Percentiles rank a stretch among this genome's conserved stretches.
Evolutionary conservation across 1,140 invertebrate genomes (phyloP).

Genomic region (Diorhabda sublineata): DNA sequence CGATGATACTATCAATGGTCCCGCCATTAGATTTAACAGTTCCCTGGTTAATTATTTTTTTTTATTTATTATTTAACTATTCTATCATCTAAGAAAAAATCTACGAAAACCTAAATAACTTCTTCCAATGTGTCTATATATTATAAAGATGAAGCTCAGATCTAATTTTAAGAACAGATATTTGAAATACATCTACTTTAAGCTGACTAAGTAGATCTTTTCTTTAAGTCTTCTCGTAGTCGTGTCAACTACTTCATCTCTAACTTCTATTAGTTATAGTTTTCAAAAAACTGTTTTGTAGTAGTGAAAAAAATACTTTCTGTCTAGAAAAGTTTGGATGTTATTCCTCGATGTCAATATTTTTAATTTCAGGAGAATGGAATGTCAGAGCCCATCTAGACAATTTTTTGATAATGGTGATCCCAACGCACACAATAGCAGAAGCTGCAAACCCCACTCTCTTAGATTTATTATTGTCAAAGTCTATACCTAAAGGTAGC

Average conservation of each 20-base stretch:
- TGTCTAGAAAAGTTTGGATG: neutral
- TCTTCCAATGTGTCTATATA: too few relatives aligned
- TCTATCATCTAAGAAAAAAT: too few relatives aligned
- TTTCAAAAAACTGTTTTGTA: too few relatives aligned
- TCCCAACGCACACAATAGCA: conserved; percentile 48
- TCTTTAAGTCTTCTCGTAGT: neutral
- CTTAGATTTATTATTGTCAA: conserved; percentile 47
- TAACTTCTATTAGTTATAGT: neutral
- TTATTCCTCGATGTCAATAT: neutral
- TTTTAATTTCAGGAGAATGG: conserved; percentile 45
- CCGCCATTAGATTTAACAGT: too few relatives aligned
- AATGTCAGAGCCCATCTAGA: conserved; percentile 62
- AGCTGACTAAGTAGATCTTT: neutral
- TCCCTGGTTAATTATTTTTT: too few relatives aligned
- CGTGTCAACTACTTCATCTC: neutral
- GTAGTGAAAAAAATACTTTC: neutral
- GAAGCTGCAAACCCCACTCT: conserved; percentile 30
- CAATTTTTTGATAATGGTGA: conserved; percentile 58
- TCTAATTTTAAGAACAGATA: too few relatives aligned
- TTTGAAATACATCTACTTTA: too few relatives aligned
- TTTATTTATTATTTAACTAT: too few relatives aligned
- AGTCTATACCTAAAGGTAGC: conserved; percentile 29
- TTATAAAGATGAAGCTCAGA: too few relatives aligned
- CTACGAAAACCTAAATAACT: too few relatives aligned
- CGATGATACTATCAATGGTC: too few relatives aligned